phyloP scores from a whole-genome alignment of 2,888 invertebrate genomes.

The Andrena flavipes region DNA sequence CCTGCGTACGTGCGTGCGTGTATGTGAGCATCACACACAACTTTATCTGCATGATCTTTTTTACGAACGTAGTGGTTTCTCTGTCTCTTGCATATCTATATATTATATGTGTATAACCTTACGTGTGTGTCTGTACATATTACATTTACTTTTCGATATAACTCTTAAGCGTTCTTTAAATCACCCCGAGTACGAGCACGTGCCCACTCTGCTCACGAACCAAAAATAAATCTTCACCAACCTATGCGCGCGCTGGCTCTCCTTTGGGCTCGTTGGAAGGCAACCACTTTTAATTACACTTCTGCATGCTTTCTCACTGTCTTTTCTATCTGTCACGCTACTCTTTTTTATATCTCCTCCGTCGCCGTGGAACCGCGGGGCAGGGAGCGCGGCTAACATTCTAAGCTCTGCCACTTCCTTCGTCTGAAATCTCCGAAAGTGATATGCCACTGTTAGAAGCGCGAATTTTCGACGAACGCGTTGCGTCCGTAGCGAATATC shows the following conservation, averaged over 20 bases:
- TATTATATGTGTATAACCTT: slow-evolving; percentile 36
- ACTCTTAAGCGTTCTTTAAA: slow-evolving; percentile 60
- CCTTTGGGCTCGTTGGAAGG: slow-evolving; percentile 74
- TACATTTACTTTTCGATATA: slow-evolving; percentile 56
- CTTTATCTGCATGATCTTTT: slow-evolving; percentile 67
- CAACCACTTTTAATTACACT: slow-evolving; percentile 71
- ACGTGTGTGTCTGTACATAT: slow-evolving; percentile 38
- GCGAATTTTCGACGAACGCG: neutral
- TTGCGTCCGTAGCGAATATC: neutral
- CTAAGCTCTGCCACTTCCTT: neutral
- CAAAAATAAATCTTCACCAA: slow-evolving; percentile 59
- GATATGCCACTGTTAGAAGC: neutral
- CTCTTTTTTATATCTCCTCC: slow-evolving; percentile 70
- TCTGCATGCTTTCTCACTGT: slow-evolving; percentile 69
- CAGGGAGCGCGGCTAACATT: neutral
- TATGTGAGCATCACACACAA: slow-evolving; percentile 71
- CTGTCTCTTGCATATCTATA: slow-evolving; percentile 60
- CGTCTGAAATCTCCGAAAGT: neutral
- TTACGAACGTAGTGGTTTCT: slow-evolving; percentile 60
- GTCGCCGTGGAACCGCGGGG: slow-evolving; percentile 49
- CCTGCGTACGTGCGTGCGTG: slow-evolving; percentile 72
- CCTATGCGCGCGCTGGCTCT: slow-evolving; percentile 73
- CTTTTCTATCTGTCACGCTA: slow-evolving; percentile 58
- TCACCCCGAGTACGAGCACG: slow-evolving; percentile 71
- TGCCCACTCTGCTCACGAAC: slow-evolving; percentile 71